These are phyloP conservation scores for Paratilapia polleni DNA, from an alignment of 2,113 vertebrate species.

Conservation along the genomic window DNA sequence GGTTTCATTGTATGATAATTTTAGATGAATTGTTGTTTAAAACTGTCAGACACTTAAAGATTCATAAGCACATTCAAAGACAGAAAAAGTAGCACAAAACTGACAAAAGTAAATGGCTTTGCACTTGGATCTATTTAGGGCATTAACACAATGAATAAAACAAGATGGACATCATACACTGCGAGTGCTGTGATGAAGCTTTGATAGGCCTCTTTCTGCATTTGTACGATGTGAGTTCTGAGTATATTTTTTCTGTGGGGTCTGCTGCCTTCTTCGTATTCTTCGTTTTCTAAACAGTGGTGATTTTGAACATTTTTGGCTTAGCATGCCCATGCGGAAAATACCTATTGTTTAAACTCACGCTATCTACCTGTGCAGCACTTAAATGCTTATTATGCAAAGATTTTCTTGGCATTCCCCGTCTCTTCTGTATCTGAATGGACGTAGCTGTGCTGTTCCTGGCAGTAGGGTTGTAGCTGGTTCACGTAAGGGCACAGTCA, in stretches of 20 bases:
- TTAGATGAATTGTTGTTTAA: background rate
- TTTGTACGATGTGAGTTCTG: background rate
- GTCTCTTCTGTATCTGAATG: conserved; percentile 22
- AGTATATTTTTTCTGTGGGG: background rate
- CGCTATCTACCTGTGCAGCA: conserved; percentile 22
- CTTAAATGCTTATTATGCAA: conserved; percentile 55
- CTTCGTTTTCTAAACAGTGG: conserved; percentile 15
- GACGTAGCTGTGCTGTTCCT: background rate
- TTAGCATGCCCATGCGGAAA: conserved; percentile 31
- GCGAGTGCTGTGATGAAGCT: conserved; percentile 28
- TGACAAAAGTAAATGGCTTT: conserved; percentile 33
- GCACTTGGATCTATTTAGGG: conserved; percentile 43
- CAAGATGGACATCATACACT: conserved; percentile 20
- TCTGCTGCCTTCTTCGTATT: conserved; percentile 17
- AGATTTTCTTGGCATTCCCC: conserved; percentile 51
- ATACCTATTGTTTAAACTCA: conserved; percentile 44
- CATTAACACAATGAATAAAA: conserved; percentile 52
- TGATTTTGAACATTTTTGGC: conserved; percentile 49
- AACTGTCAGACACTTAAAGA: conserved; percentile 19
- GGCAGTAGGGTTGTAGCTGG: conserved; percentile 12
- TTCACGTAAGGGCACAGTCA: conserved; percentile 24
- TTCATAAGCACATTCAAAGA: background rate
- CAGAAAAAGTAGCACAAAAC: conserved; percentile 31
- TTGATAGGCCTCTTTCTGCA: conserved; percentile 25
- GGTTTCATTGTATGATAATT: background rate